These are phyloP conservation scores for Bolborhynchus lineola DNA, from an alignment of 2,113 vertebrate species.

Conservation along the genomic window DNA sequence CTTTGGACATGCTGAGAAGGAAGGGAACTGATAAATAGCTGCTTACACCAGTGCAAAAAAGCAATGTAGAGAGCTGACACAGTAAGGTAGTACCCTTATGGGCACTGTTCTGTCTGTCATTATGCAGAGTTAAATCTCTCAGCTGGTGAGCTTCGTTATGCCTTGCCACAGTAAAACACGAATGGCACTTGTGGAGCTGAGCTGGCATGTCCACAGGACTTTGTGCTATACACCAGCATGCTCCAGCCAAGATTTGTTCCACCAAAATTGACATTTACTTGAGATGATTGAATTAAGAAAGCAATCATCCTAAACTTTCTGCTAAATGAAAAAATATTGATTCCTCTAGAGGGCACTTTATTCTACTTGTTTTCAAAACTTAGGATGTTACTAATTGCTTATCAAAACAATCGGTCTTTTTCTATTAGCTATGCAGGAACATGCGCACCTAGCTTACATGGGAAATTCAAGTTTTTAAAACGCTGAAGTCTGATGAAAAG, in stretches of 20 bases:
- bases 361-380: not conserved
- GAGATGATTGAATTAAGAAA: not conserved
- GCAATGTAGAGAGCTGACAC: not conserved
- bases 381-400: not conserved
- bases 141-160: not conserved
- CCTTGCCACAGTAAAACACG: not conserved
- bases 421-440: not conserved
- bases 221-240: not conserved
- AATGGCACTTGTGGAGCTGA: not conserved
- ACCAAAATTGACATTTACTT: not conserved
- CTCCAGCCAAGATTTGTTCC: not conserved
- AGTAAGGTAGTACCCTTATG: not conserved
- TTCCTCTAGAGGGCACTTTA: not conserved
- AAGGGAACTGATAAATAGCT: not conserved
- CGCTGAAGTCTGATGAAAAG: not conserved
- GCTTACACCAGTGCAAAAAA: not conserved
- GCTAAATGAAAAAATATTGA: not conserved
- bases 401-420: not conserved
- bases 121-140: not conserved
- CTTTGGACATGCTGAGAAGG: not conserved
- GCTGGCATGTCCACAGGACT: not conserved
- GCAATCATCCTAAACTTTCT: not conserved
- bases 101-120: not conserved
- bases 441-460: not conserved
- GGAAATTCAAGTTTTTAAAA: not conserved